Base-by-base conservation (phyloP, 2,113 vertebrate genomes). In the Nothobranchius furzeri region DNA sequence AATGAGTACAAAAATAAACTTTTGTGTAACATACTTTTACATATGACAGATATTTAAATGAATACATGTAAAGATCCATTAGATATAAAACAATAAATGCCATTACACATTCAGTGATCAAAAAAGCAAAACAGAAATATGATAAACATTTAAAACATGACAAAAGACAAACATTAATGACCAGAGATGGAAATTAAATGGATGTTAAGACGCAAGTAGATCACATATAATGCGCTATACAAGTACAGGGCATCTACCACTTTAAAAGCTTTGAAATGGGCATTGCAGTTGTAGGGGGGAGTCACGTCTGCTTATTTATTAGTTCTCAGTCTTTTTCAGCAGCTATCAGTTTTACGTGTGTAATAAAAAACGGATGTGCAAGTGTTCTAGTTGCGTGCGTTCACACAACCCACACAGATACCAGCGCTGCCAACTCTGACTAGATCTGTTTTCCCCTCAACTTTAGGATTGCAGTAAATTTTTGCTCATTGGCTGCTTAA, bases 1-100 rank as follows among this genome's bases (percentile, higher is more conserved):
- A 62, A 85, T 68, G 87, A 85, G 85, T 91, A 90, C 85, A 91
- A 91, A 91, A 91, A 91, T 91, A 91, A 90, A 86, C 81, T 85
- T 91, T 90, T 89, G 65, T 73, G 80, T 84, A 65, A 74, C 75
- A 82, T 71, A 64, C 74, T 79, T 83, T 87, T 66, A 84, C 86
- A 91, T 56, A 67, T 51, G 68, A 83, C 53, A 71, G 45, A 67
- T 43, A 75, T 49, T 67, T 43, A 60, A 67, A 56, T 9, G 59
- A 70, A 51, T 51, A 74, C 14, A 70, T 79, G 63, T 36, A 68
- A 36, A 61, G 11, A 66, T 80, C 42, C 80, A 60, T 30, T 46
- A 15, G 15, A 35, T 15, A 68, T 57, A 10, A 71, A 67, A 53
- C 57, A 49, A 64, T 76, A 74, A 70, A 67, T 73, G 73, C 62